Conservation (phyloP, 2,797 vertebrate species). For the Xenopus petersii region DNA sequence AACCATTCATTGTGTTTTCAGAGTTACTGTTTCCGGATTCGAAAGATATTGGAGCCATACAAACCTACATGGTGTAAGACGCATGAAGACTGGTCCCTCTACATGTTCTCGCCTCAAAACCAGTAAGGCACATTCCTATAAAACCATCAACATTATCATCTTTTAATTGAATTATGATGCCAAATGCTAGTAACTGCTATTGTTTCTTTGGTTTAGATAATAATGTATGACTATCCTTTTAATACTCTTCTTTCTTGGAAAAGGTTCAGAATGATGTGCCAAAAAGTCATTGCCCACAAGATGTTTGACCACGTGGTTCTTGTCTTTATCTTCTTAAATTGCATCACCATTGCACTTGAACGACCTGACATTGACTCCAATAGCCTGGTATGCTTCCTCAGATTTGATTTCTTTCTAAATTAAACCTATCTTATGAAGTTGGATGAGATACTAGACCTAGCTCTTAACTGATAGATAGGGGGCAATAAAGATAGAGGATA, state of each 20-base stretch:
- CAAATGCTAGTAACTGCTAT: no score
- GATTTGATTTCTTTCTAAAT: no score
- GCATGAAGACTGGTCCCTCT: constrained; percentile 88
- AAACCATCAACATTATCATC: no score
- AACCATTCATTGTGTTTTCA: constrained; percentile 51
- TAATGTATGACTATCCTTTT: no score
- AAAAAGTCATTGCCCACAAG: constrained; percentile 88
- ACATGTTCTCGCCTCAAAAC: constrained; percentile 89
- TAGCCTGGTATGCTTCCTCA: constrained; percentile 74
- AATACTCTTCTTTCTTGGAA: neutral
- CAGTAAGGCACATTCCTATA: constrained; percentile 65
- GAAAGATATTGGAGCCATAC: constrained; percentile 75
- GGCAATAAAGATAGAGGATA: no score
- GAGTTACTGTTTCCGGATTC: constrained; percentile 82
- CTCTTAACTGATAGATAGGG: no score
- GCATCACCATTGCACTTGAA: constrained; percentile 95
- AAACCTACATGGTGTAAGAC: constrained; percentile 90
- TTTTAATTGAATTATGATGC: no score
- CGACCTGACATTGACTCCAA: constrained; percentile 77
- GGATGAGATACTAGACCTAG: no score
- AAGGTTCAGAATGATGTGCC: constrained; percentile 83
- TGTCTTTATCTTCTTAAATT: constrained; percentile 97
- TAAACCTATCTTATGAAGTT: no score
- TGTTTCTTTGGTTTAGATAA: no score
- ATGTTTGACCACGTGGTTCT: constrained; percentile 94